Base-by-base conservation (phyloP, 2,888 invertebrate genomes). In the Melikaiella ostensackeni region DNA sequence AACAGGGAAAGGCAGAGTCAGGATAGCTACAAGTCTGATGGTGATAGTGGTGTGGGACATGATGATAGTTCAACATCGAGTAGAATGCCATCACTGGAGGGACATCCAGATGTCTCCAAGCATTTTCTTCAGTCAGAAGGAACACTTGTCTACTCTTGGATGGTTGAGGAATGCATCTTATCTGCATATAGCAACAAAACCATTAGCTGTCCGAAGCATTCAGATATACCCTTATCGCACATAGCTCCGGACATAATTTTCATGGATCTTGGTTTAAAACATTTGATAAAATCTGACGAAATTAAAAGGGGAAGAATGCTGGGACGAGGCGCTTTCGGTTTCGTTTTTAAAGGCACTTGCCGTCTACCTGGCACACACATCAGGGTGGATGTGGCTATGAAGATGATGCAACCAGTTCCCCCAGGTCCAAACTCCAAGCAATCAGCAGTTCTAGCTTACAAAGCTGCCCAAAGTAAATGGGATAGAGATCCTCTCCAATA, bases 241-340 rank as follows among this genome's bases (percentile, higher is more conserved):
- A 94, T 98, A n/a, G 98, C 99, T 4, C 98, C 99, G 0, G 99
- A 99, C 91, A 96, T 97, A 94, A 93, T 98, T 59, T 97, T 99
- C 84, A 93, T 97, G 81, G 99, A 99, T 92, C 93, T 99, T 75
- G 96, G 96, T 19, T 95, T 96, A 66, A 93, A 95, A 55, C 94
- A 96, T 84, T 93, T 98, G 13, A 96, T 99, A 19, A 95, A 95
- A 83, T 95, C 96, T 80, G 97, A 97, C 79, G 95, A 96, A 85
- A 94, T 99, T 5, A 94, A 95, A 63, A 93, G 96, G 78, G 95
- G 95, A 0, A 93, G 94, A 0, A 92, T 97, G 74, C 93, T 98
- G 50, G 99, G 99, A 0, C 95, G 98, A n/a, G 99, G 99, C 2
- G 98, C 99, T 0, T 99, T 99, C 93, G 99, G 99, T 3, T 98